Conservation (phyloP, 1,140 invertebrate genomes). For the Acyrthosiphon pisum region DNA sequence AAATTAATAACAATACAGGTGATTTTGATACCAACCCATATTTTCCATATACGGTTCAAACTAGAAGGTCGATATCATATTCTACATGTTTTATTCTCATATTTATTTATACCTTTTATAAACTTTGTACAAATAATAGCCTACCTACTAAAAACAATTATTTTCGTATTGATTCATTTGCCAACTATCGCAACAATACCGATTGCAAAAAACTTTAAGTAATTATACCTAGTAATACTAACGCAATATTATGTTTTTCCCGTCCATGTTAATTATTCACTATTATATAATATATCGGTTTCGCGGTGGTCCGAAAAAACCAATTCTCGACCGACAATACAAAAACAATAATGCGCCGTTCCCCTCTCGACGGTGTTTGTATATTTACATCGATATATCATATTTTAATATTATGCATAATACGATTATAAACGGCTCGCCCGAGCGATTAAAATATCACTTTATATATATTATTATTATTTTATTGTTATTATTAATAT, state of each 20-base stretch:
- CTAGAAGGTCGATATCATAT: neutral
- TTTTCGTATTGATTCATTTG: neutral
- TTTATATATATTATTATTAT: neutral
- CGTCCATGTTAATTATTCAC: neutral
- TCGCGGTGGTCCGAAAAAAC: neutral
- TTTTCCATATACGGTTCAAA: neutral
- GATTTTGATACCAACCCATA: neutral
- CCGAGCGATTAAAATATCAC: slow-evolving; percentile 29
- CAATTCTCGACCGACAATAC: neutral
- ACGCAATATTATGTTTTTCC: neutral
- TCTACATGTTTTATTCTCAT: neutral
- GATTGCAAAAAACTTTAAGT: neutral
- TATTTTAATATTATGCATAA: neutral
- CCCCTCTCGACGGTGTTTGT: neutral
- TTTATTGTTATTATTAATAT: slow-evolving; percentile 15
- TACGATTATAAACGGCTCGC: neutral
- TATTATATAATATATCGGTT: neutral
- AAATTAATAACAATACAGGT: neutral
- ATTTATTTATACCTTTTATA: neutral
- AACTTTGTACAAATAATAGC: neutral
- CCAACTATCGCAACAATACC: neutral
- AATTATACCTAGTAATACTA: neutral
- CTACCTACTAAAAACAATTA: neutral
- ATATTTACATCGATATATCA: neutral
- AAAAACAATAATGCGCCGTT: neutral